These are phyloP conservation scores for Alloplasta piceator DNA, from an alignment of 2,888 invertebrate species.

Conservation along the genomic window DNA sequence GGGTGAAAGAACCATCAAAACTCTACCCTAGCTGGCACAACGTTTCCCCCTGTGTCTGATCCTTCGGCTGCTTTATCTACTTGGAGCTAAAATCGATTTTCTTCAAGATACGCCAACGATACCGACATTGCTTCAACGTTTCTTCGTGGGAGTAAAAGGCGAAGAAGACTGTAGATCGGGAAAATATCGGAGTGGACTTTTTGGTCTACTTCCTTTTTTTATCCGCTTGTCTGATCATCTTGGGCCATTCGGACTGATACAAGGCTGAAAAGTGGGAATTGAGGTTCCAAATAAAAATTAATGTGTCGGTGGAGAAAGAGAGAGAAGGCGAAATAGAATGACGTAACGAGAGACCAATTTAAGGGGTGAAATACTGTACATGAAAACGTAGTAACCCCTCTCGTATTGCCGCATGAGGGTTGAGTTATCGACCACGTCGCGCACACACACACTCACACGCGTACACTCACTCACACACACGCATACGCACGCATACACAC, in stretches of 20 bases:
- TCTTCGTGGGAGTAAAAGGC: too few relatives aligned
- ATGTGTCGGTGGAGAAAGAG: not conserved
- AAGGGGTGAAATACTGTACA: not conserved
- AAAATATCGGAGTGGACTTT: too few relatives aligned
- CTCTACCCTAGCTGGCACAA: not conserved
- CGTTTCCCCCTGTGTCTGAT: conserved; percentile 7
- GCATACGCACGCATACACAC: conserved; percentile 53
- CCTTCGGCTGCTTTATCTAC: not conserved
- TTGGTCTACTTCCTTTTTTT: too few relatives aligned
- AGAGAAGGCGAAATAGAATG: not conserved
- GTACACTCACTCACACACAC: conserved; percentile 68
- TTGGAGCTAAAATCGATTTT: not conserved
- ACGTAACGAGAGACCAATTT: not conserved
- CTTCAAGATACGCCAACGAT: too few relatives aligned
- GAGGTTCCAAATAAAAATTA: not conserved
- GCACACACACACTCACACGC: conserved; percentile 58
- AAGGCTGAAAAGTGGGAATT: too few relatives aligned
- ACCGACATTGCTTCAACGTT: too few relatives aligned
- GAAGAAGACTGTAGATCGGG: too few relatives aligned
- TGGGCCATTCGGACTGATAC: too few relatives aligned
- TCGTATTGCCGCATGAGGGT: conserved; percentile 67
- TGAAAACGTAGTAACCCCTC: conserved; percentile 19
- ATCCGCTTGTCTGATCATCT: too few relatives aligned
- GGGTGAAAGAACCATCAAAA: conserved; percentile 13
- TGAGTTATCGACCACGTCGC: conserved; percentile 76